Conservation (phyloP, 2,113 vertebrate genomes). For the Peucedramus taeniatus region DNA sequence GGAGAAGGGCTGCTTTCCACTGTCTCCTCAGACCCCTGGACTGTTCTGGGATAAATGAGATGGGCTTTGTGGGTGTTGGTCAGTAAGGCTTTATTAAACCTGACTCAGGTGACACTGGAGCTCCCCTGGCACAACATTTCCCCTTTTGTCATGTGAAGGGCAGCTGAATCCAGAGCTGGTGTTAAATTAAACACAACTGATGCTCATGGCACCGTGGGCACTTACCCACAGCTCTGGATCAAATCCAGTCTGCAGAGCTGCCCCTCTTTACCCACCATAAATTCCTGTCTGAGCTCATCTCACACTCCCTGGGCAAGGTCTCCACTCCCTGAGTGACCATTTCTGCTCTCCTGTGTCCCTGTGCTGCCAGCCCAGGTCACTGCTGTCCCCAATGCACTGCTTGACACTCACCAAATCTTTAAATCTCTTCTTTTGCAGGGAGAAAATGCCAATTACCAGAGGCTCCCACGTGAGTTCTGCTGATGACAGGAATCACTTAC, state of each 20-base stretch:
- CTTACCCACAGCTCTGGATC: neutral
- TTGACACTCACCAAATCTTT: neutral
- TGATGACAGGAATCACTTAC: constrained; percentile 43
- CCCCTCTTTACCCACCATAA: neutral
- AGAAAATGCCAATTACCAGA: constrained; percentile 26
- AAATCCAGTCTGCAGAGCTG: neutral
- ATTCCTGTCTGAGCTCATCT: neutral
- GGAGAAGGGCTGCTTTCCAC: neutral
- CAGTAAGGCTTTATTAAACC: neutral
- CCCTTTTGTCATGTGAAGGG: neutral
- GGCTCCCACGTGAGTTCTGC: neutral
- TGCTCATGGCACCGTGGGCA: neutral
- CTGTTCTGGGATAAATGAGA: neutral
- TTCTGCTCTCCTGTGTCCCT: neutral
- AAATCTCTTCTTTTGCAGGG: neutral
- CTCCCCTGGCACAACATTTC: neutral
- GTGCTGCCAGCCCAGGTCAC: neutral
- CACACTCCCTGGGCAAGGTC: neutral
- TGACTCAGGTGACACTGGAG: neutral
- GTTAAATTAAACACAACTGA: neutral
- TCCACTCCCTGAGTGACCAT: neutral
- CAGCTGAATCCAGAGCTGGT: neutral
- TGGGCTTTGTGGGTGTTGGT: neutral
- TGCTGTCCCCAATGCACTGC: neutral
- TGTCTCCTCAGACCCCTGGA: neutral